Conservation (phyloP, 1,140 invertebrate genomes). For the Calephelis nemesis region DNA sequence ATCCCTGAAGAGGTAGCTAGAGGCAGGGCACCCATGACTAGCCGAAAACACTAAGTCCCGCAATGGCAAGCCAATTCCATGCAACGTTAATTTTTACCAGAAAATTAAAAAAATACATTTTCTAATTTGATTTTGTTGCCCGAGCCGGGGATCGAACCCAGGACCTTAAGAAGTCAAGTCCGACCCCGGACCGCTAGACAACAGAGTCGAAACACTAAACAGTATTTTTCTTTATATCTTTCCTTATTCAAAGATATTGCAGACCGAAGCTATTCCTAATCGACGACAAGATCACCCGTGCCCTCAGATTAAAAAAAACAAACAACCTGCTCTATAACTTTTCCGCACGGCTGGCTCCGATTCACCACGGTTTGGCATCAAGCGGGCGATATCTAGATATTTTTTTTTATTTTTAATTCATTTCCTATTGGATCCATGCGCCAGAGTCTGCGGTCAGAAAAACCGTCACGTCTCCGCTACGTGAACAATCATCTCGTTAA, state of each 20-base stretch:
- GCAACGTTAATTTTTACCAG: no score
- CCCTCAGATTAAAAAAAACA: conserved; percentile 35
- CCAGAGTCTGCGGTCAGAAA: conserved; percentile 34
- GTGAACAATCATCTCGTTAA: conserved; percentile 66
- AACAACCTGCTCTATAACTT: conserved; percentile 43
- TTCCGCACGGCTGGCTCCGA: conserved; percentile 47
- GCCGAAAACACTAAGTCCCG: no score
- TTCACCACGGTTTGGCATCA: conserved; percentile 49
- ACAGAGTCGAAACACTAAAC: no score
- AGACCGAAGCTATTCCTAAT: conserved; percentile 5
- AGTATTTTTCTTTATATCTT: no score
- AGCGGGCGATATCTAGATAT: conserved; percentile 30
- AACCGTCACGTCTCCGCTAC: conserved; percentile 47
- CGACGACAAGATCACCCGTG: conserved; percentile 18
- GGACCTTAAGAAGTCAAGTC: no score
- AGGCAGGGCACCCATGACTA: no score
- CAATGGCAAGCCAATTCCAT: no score
- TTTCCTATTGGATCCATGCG: conserved; percentile 36
- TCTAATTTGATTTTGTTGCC: no score
- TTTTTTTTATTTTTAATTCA: conserved; percentile 31
- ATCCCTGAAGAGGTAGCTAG: no score
- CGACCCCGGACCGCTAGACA: no score
- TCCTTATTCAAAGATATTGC: background rate
- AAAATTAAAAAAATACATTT: no score
- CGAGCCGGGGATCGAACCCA: no score